Percentiles rank a stretch among this genome's conserved stretches.
Conservation (phyloP, 2,797 vertebrate genomes). For the Alauda arvensis region DNA sequence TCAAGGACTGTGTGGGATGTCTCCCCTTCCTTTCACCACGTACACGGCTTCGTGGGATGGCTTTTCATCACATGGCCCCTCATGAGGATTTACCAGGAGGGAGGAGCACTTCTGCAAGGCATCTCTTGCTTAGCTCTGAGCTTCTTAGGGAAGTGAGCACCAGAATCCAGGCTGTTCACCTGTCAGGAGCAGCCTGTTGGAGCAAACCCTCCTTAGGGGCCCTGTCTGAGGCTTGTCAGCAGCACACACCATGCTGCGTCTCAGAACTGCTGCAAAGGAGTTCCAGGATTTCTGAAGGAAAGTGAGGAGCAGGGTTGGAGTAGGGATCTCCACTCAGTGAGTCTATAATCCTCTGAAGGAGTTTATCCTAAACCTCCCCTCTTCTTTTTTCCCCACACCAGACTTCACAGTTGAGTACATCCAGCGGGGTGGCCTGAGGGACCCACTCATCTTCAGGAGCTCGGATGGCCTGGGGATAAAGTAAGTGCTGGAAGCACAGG, state of each 20-base stretch:
- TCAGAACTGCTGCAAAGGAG: background rate
- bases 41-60: background rate
- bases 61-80: background rate
- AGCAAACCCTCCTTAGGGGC: background rate
- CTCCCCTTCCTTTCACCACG: background rate
- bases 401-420: constrained; percentile 97
- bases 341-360: background rate
- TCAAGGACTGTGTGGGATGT: background rate
- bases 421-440: constrained; percentile 90
- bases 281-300: background rate
- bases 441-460: constrained; percentile 90
- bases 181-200: background rate
- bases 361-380: background rate
- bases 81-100: background rate
- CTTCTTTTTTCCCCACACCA: constrained; percentile 55
- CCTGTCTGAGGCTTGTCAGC: background rate
- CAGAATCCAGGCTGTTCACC: background rate
- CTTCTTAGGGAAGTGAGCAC: background rate
- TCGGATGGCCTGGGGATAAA: constrained; percentile 91
- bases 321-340: background rate
- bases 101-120: background rate
- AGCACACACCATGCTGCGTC: background rate
- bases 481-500: constrained; percentile 70
- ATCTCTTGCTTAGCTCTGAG: background rate
- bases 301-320: background rate